Percentiles rank a stretch among this genome's conserved stretches.
These are phyloP conservation scores for Cheiracanthium punctorium DNA, from an alignment of 2,888 invertebrate genomes.

Conservation along the genomic window DNA sequence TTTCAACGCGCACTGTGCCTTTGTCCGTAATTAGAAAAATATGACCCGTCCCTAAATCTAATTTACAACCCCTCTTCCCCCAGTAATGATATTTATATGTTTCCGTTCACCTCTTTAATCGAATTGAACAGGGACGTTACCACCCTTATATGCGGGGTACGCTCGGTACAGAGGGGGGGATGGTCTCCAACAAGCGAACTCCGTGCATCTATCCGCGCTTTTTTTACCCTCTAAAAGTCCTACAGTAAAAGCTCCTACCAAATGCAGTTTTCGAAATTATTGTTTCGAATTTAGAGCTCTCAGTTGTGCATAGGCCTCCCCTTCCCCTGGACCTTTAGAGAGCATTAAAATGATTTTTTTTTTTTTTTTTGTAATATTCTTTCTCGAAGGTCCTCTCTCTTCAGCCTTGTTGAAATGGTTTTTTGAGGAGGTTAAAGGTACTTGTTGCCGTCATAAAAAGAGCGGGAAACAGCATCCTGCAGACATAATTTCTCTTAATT, in stretches of 20 bases:
- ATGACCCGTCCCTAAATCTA: slow-evolving; percentile 65
- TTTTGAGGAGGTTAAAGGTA: too few relatives aligned
- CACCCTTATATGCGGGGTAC: slow-evolving; percentile 23
- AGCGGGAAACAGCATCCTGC: too few relatives aligned
- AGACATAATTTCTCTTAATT: too few relatives aligned
- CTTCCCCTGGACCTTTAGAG: background rate
- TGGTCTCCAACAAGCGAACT: too few relatives aligned
- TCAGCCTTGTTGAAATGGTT: too few relatives aligned
- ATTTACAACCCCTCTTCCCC: slow-evolving; percentile 53
- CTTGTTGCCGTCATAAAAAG: too few relatives aligned
- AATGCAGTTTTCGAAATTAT: slow-evolving; percentile 25
- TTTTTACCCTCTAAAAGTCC: too few relatives aligned
- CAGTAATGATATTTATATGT: slow-evolving; percentile 69
- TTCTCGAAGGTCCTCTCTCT: too few relatives aligned
- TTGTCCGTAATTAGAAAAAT: slow-evolving; percentile 68
- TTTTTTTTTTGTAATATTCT: too few relatives aligned
- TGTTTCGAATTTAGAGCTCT: slow-evolving; percentile 23
- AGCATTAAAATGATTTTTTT: background rate
- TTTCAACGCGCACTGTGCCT: slow-evolving; percentile 36
- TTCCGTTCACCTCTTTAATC: slow-evolving; percentile 67
- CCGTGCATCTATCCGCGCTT: too few relatives aligned
- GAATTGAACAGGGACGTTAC: slow-evolving; percentile 44
- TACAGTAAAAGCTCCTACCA: background rate
- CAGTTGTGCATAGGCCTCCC: background rate
- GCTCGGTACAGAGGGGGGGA: too few relatives aligned